Conservation (phyloP, 2,888 invertebrate genomes). For the Sclerodermus sp. region DNA sequence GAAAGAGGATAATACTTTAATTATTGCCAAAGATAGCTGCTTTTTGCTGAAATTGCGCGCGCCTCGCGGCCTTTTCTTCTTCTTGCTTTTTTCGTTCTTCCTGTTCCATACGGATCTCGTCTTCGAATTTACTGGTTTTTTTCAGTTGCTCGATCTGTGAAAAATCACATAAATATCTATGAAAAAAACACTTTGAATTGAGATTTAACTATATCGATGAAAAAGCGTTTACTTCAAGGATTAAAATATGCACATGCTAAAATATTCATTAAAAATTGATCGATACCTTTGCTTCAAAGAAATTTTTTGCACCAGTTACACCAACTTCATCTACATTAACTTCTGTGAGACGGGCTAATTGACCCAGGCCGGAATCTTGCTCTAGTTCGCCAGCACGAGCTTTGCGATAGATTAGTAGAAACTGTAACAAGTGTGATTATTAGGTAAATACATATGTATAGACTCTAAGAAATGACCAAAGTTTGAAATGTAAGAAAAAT, state of each 20-base stretch:
- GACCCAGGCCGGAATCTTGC: conserved; percentile 82
- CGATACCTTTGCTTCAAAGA: conserved; percentile 94
- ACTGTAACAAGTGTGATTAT: conserved; percentile 50
- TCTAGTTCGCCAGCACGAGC: conserved; percentile 89
- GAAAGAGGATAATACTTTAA: conserved; percentile 16
- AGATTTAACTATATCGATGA: conserved; percentile 2
- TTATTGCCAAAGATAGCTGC: conserved; percentile 78
- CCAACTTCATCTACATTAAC: conserved; percentile 93
- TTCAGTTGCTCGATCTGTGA: conserved; percentile 80
- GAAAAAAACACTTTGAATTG: not conserved
- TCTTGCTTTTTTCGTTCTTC: conserved; percentile 83
- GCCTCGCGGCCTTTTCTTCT: conserved; percentile 79
- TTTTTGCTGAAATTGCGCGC: conserved; percentile 85
- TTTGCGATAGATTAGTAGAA: conserved; percentile 80
- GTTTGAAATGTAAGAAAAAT: too few relatives aligned
- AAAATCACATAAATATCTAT: conserved; percentile 12
- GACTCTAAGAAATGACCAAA: too few relatives aligned
- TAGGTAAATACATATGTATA: too few relatives aligned
- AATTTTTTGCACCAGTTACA: conserved; percentile 91
- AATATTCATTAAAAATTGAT: conserved; percentile 12
- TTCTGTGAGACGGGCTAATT: conserved; percentile 84
- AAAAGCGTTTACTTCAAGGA: too few relatives aligned
- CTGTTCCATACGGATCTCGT: conserved; percentile 89
- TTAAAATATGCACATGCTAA: too few relatives aligned
- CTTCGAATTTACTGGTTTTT: conserved; percentile 85